phyloP scores from a whole-genome alignment of 2,113 vertebrate species.

The Cinclus cinclus region DNA sequence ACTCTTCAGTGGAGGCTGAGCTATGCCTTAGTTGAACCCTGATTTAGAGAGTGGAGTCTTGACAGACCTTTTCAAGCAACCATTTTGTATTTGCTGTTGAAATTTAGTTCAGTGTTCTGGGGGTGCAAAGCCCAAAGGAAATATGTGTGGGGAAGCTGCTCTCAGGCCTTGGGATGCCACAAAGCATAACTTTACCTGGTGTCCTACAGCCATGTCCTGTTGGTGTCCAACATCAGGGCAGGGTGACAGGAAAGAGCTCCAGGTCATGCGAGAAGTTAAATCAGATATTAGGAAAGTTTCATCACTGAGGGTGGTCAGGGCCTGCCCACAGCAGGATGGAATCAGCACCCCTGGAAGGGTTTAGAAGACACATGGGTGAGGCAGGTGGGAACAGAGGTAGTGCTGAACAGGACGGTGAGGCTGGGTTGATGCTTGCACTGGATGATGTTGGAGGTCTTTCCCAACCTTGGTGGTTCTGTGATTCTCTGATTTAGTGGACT shows the following conservation, averaged over 20 bases:
- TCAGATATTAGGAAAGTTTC: background rate
- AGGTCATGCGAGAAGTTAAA: background rate
- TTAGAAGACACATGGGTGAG: background rate
- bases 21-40: background rate
- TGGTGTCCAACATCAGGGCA: background rate
- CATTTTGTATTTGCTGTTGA: background rate
- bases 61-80: background rate
- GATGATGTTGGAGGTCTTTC: background rate
- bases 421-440: background rate
- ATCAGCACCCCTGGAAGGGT: background rate
- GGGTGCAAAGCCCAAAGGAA: background rate
- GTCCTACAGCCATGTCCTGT: background rate
- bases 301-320: background rate
- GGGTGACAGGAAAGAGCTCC: background rate
- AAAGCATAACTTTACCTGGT: background rate
- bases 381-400: background rate
- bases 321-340: background rate
- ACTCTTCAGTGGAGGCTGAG: background rate
- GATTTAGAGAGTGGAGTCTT: background rate
- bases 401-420: background rate
- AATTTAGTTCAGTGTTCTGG: background rate
- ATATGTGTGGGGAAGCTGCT: accelerated
- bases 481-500: background rate
- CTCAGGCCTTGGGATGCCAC: background rate
- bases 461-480: no score